phyloP scores from a whole-genome alignment of 2,888 invertebrate genomes.

The Patella depressa region DNA sequence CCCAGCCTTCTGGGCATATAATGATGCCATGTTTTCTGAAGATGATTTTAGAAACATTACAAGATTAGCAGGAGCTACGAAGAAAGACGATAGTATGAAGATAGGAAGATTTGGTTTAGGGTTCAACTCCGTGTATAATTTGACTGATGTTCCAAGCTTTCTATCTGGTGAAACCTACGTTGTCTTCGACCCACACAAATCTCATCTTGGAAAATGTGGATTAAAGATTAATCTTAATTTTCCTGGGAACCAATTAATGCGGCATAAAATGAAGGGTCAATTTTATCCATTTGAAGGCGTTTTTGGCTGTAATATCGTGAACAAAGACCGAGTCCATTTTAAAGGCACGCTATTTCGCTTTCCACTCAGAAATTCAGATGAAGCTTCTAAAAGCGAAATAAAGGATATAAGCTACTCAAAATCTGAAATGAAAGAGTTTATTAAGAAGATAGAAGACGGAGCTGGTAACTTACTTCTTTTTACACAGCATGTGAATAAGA shows the following conservation, averaged over 20 bases:
- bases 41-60: slow-evolving; percentile 57
- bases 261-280: slow-evolving; percentile 42
- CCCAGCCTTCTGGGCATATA: slow-evolving; percentile 61
- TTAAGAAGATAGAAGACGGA: slow-evolving; percentile 49
- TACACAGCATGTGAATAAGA: slow-evolving; percentile 59
- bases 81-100: slow-evolving; percentile 50
- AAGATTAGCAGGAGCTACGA: slow-evolving; percentile 59
- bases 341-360: slow-evolving; percentile 65
- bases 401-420: background rate
- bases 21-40: slow-evolving; percentile 56
- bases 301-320: slow-evolving; percentile 47
- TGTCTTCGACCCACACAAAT: slow-evolving; percentile 66
- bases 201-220: background rate
- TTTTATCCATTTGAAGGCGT: slow-evolving; percentile 56
- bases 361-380: slow-evolving; percentile 36
- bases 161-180: slow-evolving; percentile 61
- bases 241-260: background rate
- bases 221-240: background rate
- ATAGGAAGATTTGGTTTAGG: slow-evolving; percentile 66
- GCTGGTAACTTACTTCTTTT: slow-evolving; percentile 63
- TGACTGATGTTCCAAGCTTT: slow-evolving; percentile 67
- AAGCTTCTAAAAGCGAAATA: background rate
- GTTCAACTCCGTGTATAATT: slow-evolving; percentile 67
- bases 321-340: slow-evolving; percentile 26
- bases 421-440: slow-evolving; percentile 41